Percentiles rank a stretch among this genome's conserved stretches.
Evolutionary conservation across 2,113 vertebrate species (phyloP).

Genomic region (Tragelaphus buxtoni): DNA sequence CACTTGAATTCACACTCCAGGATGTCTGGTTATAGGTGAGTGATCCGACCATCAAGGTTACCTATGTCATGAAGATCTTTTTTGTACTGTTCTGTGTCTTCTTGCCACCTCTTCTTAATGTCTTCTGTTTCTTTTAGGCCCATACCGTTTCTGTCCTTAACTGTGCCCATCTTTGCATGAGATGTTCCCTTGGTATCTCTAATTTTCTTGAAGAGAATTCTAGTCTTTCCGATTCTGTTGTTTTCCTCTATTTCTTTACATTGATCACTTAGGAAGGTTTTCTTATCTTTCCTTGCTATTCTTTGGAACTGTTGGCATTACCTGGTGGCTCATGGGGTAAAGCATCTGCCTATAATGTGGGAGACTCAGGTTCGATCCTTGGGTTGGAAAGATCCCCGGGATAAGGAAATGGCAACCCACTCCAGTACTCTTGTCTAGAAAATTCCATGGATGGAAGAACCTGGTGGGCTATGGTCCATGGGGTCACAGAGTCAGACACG

Average conservation of each 20-base stretch:
- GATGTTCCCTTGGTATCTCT: neutral
- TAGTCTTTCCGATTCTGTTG: neutral
- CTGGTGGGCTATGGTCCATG: neutral
- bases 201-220: neutral
- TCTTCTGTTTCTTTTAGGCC: neutral
- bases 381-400: accelerated
- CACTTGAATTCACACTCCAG: neutral
- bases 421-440: neutral
- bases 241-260: neutral
- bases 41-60: neutral
- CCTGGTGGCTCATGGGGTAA: neutral
- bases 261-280: neutral
- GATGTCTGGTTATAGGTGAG: neutral
- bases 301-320: neutral
- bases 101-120: neutral
- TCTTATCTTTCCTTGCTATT: neutral
- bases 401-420: neutral
- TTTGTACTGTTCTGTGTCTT: neutral
- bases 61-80: neutral
- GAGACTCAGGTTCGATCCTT: neutral
- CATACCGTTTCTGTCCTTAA: neutral
- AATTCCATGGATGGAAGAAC: neutral
- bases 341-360: accelerated
- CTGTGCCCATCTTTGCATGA: neutral
- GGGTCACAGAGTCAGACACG: neutral